Evolutionary conservation across 2,113 vertebrate species (phyloP), one percentile per base, ranked within the genome.

Genomic region (Xiphophorus couchianus): DNA sequence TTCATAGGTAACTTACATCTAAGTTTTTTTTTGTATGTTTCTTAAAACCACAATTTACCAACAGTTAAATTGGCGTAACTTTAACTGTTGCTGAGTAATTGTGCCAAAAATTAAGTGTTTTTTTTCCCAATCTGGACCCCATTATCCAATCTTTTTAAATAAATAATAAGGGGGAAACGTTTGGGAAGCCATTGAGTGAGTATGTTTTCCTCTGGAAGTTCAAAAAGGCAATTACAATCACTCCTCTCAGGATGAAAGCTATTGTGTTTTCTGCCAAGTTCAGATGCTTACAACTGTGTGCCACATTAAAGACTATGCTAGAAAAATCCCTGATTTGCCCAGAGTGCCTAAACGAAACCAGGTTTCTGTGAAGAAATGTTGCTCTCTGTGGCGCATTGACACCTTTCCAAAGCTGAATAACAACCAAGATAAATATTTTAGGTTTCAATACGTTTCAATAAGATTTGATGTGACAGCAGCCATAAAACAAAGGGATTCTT

Each of bases 221-320:
- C 27, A 48, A 68, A 68, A 68, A 48, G 44, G 44, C 42, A 29
- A 42, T 17, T 68, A 42, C 42, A 68, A 48, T 66, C 25, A 66
- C 64, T 66, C 25, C 30, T 37, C 66, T 68, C 27, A 29, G 15
- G 27, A 48, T 68, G 42, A 68, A 68, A 68, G 66, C 8, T 12
- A 17, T 44, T 28, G n/a, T 67, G 30, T 48, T 39, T 51, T 19
- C 19, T 68, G 27, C 28, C 27, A 30, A 48, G 28, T 28, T 48
- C 66, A 68, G 42, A 68, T 48, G 27, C 58, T 60, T 70, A 9
- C 22, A 15, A 33, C 58, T 61, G 5, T 71, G 12, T 35, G 31
- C 25, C 69, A 71, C 51, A 71, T 27, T 10, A 71, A 27, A 29
- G 29, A 33, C 5, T 10, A 39, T 13, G 37, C 27, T 29, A 62